Conservation (phyloP, 1,140 invertebrate genomes). For the Drosophila pectinifera region DNA sequence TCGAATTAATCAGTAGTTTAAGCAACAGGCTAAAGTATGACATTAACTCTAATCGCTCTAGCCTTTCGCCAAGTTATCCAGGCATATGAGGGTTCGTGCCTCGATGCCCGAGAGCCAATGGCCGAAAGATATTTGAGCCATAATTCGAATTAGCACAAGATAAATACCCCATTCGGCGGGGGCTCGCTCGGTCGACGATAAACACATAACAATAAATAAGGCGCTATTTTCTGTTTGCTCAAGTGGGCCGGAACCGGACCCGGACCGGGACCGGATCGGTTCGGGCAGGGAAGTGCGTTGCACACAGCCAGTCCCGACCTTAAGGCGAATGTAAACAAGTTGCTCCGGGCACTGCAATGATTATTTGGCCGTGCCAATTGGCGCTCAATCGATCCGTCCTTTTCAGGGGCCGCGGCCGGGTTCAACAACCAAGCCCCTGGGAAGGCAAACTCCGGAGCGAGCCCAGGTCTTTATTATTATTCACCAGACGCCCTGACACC, state of each 20-base stretch:
- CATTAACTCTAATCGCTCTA: constrained; percentile 25
- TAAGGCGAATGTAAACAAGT: constrained; percentile 43
- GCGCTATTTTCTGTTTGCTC: constrained; percentile 18
- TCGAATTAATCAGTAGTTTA: constrained; percentile 27
- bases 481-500: constrained; percentile 27
- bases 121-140: constrained; percentile 23
- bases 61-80: constrained; percentile 16
- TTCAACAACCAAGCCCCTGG: constrained; percentile 45
- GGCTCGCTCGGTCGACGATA: constrained; percentile 19
- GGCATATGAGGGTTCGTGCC: constrained; percentile 11
- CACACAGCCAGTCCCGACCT: constrained; percentile 26
- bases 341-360: constrained; percentile 4
- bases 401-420: constrained; percentile 1
- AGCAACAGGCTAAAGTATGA: constrained; percentile 15
- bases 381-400: constrained; percentile 22
- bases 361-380: constrained; percentile 16
- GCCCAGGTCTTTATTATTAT: constrained; percentile 39
- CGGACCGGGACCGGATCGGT: constrained; percentile 21
- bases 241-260: constrained; percentile 35
- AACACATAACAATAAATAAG: constrained; percentile 34
- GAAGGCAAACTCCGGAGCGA: not conserved
- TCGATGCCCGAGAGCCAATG: not conserved
- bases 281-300: constrained; percentile 27
- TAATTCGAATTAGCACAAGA: constrained; percentile 47
- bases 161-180: constrained; percentile 33